Evolutionary conservation across 2,888 invertebrate genomes (phyloP).

Genomic region (Agrenia bidenticulata): DNA sequence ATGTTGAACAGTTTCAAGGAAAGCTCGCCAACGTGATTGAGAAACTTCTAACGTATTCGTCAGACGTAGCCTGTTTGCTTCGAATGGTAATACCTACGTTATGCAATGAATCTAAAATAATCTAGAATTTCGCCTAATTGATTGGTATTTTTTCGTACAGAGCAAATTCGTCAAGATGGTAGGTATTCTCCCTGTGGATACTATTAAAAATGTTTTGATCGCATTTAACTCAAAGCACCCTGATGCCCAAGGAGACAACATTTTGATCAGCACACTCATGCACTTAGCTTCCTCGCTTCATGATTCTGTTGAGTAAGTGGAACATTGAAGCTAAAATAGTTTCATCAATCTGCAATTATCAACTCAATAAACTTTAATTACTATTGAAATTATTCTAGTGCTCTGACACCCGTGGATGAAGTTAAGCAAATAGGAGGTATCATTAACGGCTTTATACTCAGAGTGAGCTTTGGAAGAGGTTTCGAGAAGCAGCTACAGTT

Average conservation of each 20-base stretch:
- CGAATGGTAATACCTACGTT: constrained; percentile 63
- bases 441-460: constrained; percentile 75
- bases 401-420: constrained; percentile 89
- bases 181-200: constrained; percentile 81
- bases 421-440: constrained; percentile 79
- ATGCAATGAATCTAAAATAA: constrained; percentile 1
- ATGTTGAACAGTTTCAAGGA: constrained; percentile 75
- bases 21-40: constrained; percentile 76
- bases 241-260: constrained; percentile 74
- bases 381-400: too few species aligned
- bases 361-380: background rate
- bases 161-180: constrained; percentile 87
- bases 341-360: background rate
- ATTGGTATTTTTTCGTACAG: constrained; percentile 58
- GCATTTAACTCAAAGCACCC: constrained; percentile 57
- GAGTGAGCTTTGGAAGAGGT: constrained; percentile 79
- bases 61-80: constrained; percentile 42
- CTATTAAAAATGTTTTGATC: constrained; percentile 75
- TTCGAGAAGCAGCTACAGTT: constrained; percentile 89
- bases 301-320: constrained; percentile 85
- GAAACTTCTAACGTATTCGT: constrained; percentile 70
- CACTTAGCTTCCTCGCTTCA: constrained; percentile 85
- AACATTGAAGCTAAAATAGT: too few species aligned
- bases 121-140: background rate
- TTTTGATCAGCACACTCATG: constrained; percentile 84